These are phyloP conservation scores for Hirtodrosophila alboralis DNA, from an alignment of 2,888 invertebrate genomes.

Conservation along the genomic window DNA sequence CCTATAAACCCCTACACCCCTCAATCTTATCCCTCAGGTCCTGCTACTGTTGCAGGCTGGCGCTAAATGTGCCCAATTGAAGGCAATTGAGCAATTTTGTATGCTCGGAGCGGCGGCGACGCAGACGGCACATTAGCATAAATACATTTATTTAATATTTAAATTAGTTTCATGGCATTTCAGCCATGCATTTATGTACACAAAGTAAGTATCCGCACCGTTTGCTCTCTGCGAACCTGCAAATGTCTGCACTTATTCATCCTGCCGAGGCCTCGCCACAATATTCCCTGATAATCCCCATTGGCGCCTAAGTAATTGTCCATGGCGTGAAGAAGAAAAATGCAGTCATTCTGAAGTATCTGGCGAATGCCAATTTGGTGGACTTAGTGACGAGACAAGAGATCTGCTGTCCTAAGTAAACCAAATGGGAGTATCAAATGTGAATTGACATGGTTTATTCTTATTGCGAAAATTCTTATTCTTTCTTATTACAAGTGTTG, in stretches of 20 bases:
- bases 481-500: too few relatives aligned
- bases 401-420: constrained; percentile 8
- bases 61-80: constrained; percentile 71
- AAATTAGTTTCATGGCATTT: constrained; percentile 64
- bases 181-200: constrained; percentile 55
- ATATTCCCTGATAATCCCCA: constrained; percentile 51
- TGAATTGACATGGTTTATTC: constrained; percentile 27
- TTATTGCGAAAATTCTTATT: background rate
- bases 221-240: background rate
- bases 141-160: constrained; percentile 77
- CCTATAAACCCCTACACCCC: background rate
- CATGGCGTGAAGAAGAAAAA: constrained; percentile 41
- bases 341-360: constrained; percentile 24
- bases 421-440: constrained; percentile 22
- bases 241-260: constrained; percentile 31
- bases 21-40: background rate
- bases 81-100: constrained; percentile 70
- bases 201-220: background rate
- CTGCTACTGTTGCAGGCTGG: constrained; percentile 31
- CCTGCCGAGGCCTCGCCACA: constrained; percentile 4
- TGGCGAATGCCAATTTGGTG: constrained; percentile 30
- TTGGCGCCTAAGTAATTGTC: constrained; percentile 54
- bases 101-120: constrained; percentile 36
- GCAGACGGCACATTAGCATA: constrained; percentile 63
- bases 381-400: constrained; percentile 24